Conservation (phyloP, 2,888 invertebrate species). For the Tipula unca region DNA sequence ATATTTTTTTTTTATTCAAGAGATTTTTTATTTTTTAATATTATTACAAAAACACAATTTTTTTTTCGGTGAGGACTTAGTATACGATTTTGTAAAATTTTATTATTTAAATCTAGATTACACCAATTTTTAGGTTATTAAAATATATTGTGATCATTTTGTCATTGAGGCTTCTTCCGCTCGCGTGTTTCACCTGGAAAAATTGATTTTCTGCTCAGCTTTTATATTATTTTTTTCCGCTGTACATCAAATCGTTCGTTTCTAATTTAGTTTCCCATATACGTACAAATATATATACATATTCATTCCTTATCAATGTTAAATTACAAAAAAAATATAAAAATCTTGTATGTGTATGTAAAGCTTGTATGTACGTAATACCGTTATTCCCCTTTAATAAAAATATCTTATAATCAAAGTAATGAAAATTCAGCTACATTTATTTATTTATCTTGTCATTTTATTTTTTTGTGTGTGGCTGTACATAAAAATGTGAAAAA, state of each 20-base stretch:
- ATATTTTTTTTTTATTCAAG: not conserved
- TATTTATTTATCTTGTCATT: not conserved
- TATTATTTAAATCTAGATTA: not conserved
- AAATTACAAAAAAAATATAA: not conserved
- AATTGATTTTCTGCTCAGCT: not conserved
- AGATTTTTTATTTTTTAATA: not conserved
- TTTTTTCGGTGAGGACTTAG: not conserved
- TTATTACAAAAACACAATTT: not conserved
- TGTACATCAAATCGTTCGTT: not conserved
- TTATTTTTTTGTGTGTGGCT: not conserved
- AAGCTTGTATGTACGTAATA: not conserved
- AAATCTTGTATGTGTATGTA: not conserved
- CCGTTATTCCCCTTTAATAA: not conserved
- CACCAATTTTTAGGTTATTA: not conserved
- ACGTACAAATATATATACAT: not conserved
- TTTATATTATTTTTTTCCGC: not conserved
- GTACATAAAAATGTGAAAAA: constrained; percentile 4
- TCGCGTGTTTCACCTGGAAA: not conserved
- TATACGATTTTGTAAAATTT: not conserved
- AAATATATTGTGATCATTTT: not conserved
- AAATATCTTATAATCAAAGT: constrained; percentile 2
- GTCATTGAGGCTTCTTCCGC: not conserved
- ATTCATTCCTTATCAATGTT: not conserved
- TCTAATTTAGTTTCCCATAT: not conserved
- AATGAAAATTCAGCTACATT: constrained; percentile 9